Evolutionary conservation across 2,113 vertebrate genomes (phyloP).

Genomic region (Pontoporia blainvillei): DNA sequence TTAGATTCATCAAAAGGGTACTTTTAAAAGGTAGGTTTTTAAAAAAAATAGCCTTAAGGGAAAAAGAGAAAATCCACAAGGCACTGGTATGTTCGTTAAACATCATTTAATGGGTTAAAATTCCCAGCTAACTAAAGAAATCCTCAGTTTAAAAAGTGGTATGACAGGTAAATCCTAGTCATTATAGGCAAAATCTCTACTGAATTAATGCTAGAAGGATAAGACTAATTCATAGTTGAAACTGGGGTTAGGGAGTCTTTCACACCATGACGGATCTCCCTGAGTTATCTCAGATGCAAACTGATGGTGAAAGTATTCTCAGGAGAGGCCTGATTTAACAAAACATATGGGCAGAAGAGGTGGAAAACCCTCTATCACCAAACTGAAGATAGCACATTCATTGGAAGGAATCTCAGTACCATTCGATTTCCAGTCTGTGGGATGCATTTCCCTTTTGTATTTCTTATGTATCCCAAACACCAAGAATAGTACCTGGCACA

Average conservation of each 20-base stretch:
- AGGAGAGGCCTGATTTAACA: neutral
- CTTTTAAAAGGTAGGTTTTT: neutral
- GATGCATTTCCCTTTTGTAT: neutral
- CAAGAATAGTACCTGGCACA: neutral
- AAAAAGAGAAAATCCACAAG: neutral
- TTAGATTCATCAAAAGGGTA: neutral
- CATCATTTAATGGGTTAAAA: neutral
- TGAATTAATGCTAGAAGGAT: neutral
- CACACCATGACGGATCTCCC: neutral
- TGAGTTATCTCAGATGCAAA: neutral
- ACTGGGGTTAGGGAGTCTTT: neutral
- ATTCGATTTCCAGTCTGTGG: neutral
- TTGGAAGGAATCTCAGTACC: neutral
- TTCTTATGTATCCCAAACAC: neutral
- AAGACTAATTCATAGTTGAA: neutral
- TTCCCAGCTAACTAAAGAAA: conserved; percentile 3
- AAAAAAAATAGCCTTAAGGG: neutral
- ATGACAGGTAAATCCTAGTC: neutral
- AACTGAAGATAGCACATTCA: neutral
- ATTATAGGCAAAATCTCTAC: neutral
- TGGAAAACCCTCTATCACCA: neutral
- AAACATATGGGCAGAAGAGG: neutral
- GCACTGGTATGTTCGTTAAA: neutral
- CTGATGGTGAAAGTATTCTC: neutral
- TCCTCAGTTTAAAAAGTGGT: neutral